Base-by-base conservation (phyloP, 2,113 vertebrate species). In the Austrofundulus limnaeus region DNA sequence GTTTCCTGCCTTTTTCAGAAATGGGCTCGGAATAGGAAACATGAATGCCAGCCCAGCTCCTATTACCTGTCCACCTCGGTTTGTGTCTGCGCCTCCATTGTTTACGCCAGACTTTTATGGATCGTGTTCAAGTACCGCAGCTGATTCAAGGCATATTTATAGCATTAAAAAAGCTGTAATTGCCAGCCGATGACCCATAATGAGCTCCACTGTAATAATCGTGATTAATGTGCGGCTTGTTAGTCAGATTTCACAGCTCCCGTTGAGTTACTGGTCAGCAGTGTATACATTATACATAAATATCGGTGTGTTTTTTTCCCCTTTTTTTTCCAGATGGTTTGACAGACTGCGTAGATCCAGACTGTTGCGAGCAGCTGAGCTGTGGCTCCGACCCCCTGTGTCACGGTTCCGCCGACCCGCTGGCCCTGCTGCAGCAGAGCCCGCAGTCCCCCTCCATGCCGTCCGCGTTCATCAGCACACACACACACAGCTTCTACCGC, bases 281-380 rank as follows among this genome's bases (percentile, higher is more conserved):
- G 15, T 51, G 52, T 50, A 49, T 23, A 23, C 47, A 24, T 14
- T 20, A 14, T 23, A 23, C 14, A 24, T 49, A 13, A 23, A 24
- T 14, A 49, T 13, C 11, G 11, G 12, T 23, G 2, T 25, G 1
- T 52, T 56, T 42, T 9, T 23, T 21, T 56, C 47, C 23, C 23
- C 72, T 46, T 21, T 53, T 72, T 48, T 81, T 92, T 88, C 52
- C 79, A 99, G 97, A 99, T 75, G 95, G 96, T 75, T 88, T 99
- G 88, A 92, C 92, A 19, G 97, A 98, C 92, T 99, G 97, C 11
- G 92, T 98, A 14, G 97, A 99, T 75, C 97, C 97, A 0, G 96
- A 99, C 71, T 99, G 97, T 41, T 99, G 97, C 66, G 94, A 96
- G 78, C 95, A 99, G 88, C 92, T 92, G 87, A 95, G 94, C 68